Evolutionary conservation across 1,140 invertebrate species (phyloP), one percentile per base, ranked within the genome.

Genomic region (Polyergus mexicanus): DNA sequence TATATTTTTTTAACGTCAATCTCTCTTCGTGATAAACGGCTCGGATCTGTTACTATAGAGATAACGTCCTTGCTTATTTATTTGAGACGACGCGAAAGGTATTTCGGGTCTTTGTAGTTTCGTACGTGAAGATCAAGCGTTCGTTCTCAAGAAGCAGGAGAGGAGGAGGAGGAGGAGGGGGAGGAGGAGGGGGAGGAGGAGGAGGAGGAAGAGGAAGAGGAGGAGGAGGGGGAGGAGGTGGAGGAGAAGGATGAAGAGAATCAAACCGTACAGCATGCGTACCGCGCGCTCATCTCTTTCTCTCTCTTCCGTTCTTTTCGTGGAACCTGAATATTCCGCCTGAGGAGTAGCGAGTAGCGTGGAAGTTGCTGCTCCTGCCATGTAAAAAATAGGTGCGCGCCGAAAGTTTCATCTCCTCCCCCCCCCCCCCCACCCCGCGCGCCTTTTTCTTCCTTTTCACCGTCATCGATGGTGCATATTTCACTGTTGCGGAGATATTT

Each of bases 111-210:
- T 80, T 69, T 69, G 63, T 80, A 80, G 77, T 35, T 69, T 13
- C 44, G 76, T 80, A 80, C 32, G 76, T 80, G 62, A 63, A 80
- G 76, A 80, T 80, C 44, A 62, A 68, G 65, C 63, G n/a, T 68
- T 68, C 62, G 76, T 80, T 65, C 47, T 68, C 22, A 44, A 51
- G 68, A 13, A 71, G 68, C 10, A 25, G 8, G 22, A 69, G n/a
- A 11, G n/a, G 10, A n/a, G 11, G 32, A 63, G 62, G 28, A 19
- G 16, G 35, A 35, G 62, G 13, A 35, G 32, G 38, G 47, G 25
- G 25, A 44, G 16, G 38, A 47, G 41, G 19, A n/a, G 3, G 5
- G 38, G 62, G 28, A 19, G 16, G 16, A 38, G 62, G 2, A 35
- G 32, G 66, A 51, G 66, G 11, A 69, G 66, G 3, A 22, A 6